Evolutionary conservation across 2,888 invertebrate genomes (phyloP).

Genomic region (Acrocyrtus sp.): DNA sequence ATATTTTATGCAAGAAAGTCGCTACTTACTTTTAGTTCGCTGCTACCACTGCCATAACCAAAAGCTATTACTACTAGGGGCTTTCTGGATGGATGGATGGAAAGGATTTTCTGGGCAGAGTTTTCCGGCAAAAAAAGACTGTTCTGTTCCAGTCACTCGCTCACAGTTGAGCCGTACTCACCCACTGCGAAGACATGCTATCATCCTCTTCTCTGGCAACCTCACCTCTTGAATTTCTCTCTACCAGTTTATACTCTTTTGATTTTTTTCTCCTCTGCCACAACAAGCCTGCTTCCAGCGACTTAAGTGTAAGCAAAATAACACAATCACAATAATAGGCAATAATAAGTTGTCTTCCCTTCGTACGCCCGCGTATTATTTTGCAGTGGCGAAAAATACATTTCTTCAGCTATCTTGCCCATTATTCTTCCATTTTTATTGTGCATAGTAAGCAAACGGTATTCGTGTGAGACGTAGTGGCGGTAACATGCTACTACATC

Average conservation of each 20-base stretch:
- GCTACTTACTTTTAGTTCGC: too few relatives aligned
- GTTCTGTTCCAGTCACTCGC: conserved; percentile 40
- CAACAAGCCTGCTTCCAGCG: background rate
- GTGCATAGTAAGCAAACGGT: too few relatives aligned
- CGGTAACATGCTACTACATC: too few relatives aligned
- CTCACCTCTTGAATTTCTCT: background rate
- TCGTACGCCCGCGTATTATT: background rate
- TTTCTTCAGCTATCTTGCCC: too few relatives aligned
- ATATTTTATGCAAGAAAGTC: too few relatives aligned
- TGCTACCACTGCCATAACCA: too few relatives aligned
- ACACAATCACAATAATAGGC: conserved; percentile 5
- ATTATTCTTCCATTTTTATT: too few relatives aligned
- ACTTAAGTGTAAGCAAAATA: conserved; percentile 2
- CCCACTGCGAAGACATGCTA: conserved; percentile 32
- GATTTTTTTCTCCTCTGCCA: background rate
- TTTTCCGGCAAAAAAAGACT: conserved; percentile 33
- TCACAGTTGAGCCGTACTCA: conserved; percentile 40
- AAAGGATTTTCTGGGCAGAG: conserved; percentile 40
- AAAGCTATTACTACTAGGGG: conserved; percentile 15
- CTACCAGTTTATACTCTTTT: conserved; percentile 11
- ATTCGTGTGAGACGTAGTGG: too few relatives aligned
- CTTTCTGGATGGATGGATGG: conserved; percentile 24
- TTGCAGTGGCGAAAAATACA: background rate
- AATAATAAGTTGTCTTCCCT: conserved; percentile 21
- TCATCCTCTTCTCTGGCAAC: background rate